Conservation (phyloP, 2,797 vertebrate species). For the Siniperca undulata region DNA sequence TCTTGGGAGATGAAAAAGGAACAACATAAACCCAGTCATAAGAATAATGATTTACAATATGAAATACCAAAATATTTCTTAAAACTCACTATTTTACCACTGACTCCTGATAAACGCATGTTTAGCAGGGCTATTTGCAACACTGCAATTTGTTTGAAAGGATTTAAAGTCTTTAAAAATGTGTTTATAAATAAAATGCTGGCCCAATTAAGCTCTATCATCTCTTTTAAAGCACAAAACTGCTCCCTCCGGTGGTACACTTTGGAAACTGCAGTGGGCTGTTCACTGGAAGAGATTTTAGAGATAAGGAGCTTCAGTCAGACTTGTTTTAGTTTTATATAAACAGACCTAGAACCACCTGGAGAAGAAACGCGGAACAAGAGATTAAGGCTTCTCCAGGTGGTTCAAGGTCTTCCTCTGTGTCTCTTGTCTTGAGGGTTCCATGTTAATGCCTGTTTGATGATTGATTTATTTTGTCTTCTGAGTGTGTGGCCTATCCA, state of each 20-base stretch:
- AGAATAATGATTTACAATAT: neutral
- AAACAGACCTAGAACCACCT: neutral
- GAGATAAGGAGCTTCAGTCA: neutral
- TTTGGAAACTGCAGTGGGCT: neutral
- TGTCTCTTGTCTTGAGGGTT: too few species aligned
- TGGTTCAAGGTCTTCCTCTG: too few species aligned
- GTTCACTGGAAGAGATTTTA: neutral
- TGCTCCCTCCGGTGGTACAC: conserved; percentile 47
- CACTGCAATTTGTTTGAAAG: neutral
- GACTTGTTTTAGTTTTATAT: neutral
- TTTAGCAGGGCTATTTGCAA: neutral
- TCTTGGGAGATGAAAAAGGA: neutral
- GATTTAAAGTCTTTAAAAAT: neutral
- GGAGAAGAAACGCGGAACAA: too few species aligned
- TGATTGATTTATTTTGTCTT: too few species aligned
- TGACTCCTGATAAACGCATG: neutral
- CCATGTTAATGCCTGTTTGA: too few species aligned
- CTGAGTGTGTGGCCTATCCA: too few species aligned
- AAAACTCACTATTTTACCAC: neutral
- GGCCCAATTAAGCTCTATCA: neutral
- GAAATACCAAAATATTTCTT: neutral
- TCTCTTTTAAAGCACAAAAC: neutral
- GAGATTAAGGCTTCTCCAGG: too few species aligned
- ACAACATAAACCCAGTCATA: neutral
- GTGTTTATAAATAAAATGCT: neutral